phyloP scores from a whole-genome alignment of 2,888 invertebrate species.

The Tipula unca region DNA sequence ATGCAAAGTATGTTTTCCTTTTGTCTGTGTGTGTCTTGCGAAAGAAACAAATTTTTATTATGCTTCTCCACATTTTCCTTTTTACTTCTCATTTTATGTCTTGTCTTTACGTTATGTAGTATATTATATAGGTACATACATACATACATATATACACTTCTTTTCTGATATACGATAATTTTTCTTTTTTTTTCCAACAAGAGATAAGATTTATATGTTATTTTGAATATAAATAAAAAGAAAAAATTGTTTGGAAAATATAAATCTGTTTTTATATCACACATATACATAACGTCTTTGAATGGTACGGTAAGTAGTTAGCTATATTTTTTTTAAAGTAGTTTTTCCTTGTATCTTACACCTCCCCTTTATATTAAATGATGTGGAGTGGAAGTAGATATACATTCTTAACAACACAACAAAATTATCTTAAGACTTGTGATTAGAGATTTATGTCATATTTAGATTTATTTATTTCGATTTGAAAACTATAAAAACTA shows the following conservation, averaged over 20 bases:
- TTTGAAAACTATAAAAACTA: not conserved
- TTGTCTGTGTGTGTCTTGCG: not conserved
- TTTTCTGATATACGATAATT: not conserved
- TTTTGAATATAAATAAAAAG: not conserved
- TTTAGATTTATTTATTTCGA: not conserved
- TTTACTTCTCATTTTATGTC: not conserved
- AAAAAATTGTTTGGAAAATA: not conserved
- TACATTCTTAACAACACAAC: not conserved
- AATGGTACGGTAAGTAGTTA: constrained; percentile 3
- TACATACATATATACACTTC: not conserved
- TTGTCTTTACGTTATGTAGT: not conserved
- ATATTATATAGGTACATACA: too few species aligned
- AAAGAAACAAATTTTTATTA: not conserved
- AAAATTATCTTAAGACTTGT: not conserved
- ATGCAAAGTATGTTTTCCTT: not conserved
- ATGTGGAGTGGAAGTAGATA: not conserved
- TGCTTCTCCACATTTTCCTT: not conserved
- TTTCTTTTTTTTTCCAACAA: not conserved
- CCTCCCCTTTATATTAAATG: not conserved
- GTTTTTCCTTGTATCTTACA: not conserved
- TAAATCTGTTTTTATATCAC: not conserved
- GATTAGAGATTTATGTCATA: constrained; percentile 8
- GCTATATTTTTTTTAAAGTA: not conserved
- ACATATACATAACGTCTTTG: not conserved
- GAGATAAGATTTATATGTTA: not conserved